Evolutionary conservation across 2,797 vertebrate genomes (phyloP), one percentile per base, ranked within the genome.

Genomic region (Hafferia zeledoni): DNA sequence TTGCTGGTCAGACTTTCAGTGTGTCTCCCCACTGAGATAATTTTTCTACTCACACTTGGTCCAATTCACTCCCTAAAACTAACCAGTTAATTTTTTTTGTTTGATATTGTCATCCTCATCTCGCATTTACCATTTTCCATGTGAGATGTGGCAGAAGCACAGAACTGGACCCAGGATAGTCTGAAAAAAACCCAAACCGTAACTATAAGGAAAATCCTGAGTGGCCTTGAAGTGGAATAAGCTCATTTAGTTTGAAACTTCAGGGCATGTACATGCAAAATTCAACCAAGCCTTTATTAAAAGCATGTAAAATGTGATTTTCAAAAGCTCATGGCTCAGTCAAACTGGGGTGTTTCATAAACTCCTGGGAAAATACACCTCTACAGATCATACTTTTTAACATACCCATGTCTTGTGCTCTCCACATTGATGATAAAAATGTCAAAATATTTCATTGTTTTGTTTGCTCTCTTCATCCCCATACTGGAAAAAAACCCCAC

Each of bases 211-310:
- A 83, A 91, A 90, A 75, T 69, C 37, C 31, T 72, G 11, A 61
- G 47, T 0, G 0, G 19, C 7, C 53, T 85, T 81, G 33, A 91
- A 80, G 24, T 68, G 65, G 43, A 93, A 93, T 88, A 96, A 87
- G n/a, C 53, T 83, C 16, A 69, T 94, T 89, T 75, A 4, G 24
- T 53, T 93, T 79, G 20, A 81, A 88, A 93, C 65, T 94, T 90
- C 41, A 64, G 69, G 68, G 82, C 30, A 81, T 11, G 25, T 39
- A 86, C 46, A 60, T 85, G 46, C 16, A 81, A 91, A 91, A 89
- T 74, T 63, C 52, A 76, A 76, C 55, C 43, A 72, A 90, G 24
- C 12, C 33, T 75, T 78, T 89, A 83, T 4, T 52, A 65, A 59
- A 13, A 50, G 9, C 25, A 55, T 63, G 33, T 12, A 71, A 93